Evolutionary conservation across 2,888 invertebrate species (phyloP).

Genomic region (Ypsolopha sequella): DNA sequence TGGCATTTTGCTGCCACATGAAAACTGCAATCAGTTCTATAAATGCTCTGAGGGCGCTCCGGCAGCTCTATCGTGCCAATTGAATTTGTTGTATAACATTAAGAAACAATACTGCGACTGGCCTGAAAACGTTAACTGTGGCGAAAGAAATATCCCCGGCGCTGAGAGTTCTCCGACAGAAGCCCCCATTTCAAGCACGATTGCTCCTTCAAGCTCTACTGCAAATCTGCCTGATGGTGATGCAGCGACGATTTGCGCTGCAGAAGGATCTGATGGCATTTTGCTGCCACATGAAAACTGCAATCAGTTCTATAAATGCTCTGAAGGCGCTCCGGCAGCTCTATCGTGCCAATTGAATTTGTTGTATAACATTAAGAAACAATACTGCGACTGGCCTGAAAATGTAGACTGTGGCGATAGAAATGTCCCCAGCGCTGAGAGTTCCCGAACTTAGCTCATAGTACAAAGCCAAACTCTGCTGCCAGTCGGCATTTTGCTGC

Average conservation of each 20-base stretch:
- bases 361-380: not conserved
- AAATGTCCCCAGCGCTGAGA: not conserved
- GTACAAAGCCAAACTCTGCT: no score
- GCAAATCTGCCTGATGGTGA: not conserved
- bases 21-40: constrained; percentile 25
- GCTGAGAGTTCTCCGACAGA: not conserved
- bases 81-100: constrained; percentile 17
- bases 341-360: not conserved
- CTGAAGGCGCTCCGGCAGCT: not conserved
- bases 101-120: constrained; percentile 18
- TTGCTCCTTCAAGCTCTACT: not conserved
- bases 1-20: constrained; percentile 13
- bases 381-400: not conserved
- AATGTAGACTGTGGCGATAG: not conserved
- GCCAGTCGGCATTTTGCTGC: no score
- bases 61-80: constrained; percentile 14
- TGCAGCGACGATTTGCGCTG: not conserved
- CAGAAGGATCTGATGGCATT: not conserved
- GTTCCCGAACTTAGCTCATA: no score
- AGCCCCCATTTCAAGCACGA: not conserved
- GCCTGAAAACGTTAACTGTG: constrained; percentile 19
- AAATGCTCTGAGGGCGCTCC: constrained; percentile 17
- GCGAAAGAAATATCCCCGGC: constrained; percentile 2
- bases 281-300: not conserved
- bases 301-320: not conserved